Conservation (phyloP, 2,113 vertebrate species). For the Aviceda subcristata region DNA sequence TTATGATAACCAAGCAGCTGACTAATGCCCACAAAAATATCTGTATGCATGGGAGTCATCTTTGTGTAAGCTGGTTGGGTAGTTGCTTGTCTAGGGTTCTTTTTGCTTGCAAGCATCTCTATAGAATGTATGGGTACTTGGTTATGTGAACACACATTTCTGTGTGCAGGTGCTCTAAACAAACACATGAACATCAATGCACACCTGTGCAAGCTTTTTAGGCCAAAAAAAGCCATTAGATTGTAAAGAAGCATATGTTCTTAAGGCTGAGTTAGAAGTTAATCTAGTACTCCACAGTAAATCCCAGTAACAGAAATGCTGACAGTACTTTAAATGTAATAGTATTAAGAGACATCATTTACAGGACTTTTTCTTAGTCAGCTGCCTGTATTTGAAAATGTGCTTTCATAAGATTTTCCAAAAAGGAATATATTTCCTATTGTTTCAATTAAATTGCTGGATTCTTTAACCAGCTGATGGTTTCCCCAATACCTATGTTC, state of each 20-base stretch:
- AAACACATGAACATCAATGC: background rate
- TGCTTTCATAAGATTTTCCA: background rate
- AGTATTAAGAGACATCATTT: background rate
- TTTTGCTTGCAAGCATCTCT: background rate
- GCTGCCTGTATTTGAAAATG: background rate
- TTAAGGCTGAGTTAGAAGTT: background rate
- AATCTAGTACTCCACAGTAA: background rate
- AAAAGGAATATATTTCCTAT: background rate
- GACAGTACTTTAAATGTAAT: background rate
- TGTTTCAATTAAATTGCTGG: background rate
- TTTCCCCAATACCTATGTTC: background rate
- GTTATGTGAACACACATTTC: background rate
- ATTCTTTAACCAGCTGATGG: background rate
- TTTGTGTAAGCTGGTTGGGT: background rate
- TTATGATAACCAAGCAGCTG: conserved; percentile 38
- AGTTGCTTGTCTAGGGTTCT: background rate
- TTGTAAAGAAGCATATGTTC: background rate
- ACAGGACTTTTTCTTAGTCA: background rate
- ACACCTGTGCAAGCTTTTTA: background rate
- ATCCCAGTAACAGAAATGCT: background rate
- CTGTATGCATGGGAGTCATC: background rate
- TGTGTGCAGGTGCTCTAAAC: background rate
- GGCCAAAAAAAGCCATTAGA: background rate
- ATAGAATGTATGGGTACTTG: background rate
- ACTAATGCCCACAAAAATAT: conserved; percentile 53